Conservation (phyloP, 2,113 vertebrate genomes). For the Paramormyrops kingsleyae region DNA sequence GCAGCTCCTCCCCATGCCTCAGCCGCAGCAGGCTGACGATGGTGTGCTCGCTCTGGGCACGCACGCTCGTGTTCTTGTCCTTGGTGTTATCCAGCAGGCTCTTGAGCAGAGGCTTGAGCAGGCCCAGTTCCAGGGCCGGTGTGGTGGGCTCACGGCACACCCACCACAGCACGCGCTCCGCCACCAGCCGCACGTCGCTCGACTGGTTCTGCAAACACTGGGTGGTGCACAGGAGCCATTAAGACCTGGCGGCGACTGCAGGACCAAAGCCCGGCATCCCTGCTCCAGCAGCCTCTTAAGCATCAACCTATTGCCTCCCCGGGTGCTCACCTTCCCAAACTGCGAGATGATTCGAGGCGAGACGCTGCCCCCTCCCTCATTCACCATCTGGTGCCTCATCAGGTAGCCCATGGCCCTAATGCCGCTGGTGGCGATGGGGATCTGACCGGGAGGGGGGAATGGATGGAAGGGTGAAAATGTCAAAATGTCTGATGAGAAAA, state of each 20-base stretch:
- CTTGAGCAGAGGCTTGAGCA: constrained; percentile 88
- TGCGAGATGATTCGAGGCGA: constrained; percentile 77
- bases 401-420: constrained; percentile 89
- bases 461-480: background rate
- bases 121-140: constrained; percentile 69
- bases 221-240: background rate
- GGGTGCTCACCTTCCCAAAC: constrained; percentile 77
- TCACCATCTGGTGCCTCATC: constrained; percentile 79
- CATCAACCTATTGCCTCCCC: background rate
- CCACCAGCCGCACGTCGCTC: constrained; percentile 88
- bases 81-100: constrained; percentile 95
- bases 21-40: constrained; percentile 86
- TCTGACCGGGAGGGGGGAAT: constrained; percentile 52
- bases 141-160: constrained; percentile 71
- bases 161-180: constrained; percentile 96
- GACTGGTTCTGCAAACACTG: constrained; percentile 96
- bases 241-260: background rate
- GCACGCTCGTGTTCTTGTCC: constrained; percentile 93
- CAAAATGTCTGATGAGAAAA: background rate
- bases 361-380: constrained; percentile 51
- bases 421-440: constrained; percentile 89
- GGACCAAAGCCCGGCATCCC: background rate
- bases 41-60: constrained; percentile 90
- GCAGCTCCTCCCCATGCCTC: constrained; percentile 73
- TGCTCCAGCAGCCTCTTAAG: background rate